These are phyloP conservation scores for Spheniscus mendiculus DNA, from an alignment of 2,113 vertebrate species.

Conservation along the genomic window DNA sequence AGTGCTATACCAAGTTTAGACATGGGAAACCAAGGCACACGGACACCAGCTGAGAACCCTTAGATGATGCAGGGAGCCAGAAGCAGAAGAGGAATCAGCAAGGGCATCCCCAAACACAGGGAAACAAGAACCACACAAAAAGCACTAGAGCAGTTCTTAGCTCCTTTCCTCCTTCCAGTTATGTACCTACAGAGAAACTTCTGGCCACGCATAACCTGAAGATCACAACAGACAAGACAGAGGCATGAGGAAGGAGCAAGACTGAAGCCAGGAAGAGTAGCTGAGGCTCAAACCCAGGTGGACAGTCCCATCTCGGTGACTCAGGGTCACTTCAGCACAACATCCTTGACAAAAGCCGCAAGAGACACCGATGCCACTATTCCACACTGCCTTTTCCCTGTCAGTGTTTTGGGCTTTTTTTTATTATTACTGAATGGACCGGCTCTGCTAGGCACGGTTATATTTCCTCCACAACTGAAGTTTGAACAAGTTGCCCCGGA, in stretches of 20 bases:
- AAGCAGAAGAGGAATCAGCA: background rate
- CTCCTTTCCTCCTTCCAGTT: background rate
- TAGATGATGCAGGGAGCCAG: background rate
- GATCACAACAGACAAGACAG: background rate
- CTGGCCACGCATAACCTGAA: background rate
- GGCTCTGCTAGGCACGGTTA: background rate
- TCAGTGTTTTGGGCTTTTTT: background rate
- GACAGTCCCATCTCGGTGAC: background rate
- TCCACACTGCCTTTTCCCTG: background rate
- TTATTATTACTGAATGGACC: background rate
- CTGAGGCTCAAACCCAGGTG: background rate
- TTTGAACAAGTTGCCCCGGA: background rate
- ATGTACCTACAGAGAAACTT: rapidly evolving
- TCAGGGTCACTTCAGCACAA: background rate
- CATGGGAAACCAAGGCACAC: background rate
- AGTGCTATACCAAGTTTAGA: background rate
- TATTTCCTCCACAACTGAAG: background rate
- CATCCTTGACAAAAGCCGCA: background rate
- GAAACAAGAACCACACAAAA: background rate
- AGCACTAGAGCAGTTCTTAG: background rate
- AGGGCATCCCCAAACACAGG: rapidly evolving
- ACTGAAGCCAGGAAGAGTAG: background rate
- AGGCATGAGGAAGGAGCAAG: background rate
- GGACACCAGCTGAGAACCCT: background rate
- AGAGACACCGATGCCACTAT: background rate